Conservation (phyloP, 2,113 vertebrate species). For the Nettapus auritus region DNA sequence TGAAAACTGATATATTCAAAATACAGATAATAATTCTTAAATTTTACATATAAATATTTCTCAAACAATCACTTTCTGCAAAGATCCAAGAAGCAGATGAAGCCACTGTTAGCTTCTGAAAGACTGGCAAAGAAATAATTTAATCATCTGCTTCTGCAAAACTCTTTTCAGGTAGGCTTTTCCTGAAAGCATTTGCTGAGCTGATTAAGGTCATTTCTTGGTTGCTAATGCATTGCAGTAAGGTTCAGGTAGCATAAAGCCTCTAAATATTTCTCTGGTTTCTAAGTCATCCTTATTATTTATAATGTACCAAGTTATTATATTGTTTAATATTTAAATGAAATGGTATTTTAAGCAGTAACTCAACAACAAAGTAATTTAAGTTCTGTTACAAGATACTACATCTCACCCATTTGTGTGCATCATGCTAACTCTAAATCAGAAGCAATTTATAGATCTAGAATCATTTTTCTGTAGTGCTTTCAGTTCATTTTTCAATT, state of each 20-base stretch:
- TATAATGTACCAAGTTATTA: not conserved
- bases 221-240: not conserved
- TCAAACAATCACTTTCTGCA: not conserved
- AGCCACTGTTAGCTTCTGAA: not conserved
- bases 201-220: not conserved
- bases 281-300: not conserved
- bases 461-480: not conserved
- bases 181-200: not conserved
- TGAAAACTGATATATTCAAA: not conserved
- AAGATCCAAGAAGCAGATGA: not conserved
- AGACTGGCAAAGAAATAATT: not conserved
- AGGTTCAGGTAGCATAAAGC: not conserved
- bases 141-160: not conserved
- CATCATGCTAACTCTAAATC: not conserved
- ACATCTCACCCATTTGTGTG: not conserved
- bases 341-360: not conserved
- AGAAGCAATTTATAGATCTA: not conserved
- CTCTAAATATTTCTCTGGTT: not conserved
- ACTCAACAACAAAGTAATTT: not conserved
- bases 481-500: not conserved
- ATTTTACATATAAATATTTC: not conserved
- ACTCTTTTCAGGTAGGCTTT: not conserved
- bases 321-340: conserved; percentile 18
- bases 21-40: not conserved
- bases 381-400: not conserved